Base-by-base conservation (phyloP, 2,113 vertebrate species). In the Gnathonemus longibarbis region DNA sequence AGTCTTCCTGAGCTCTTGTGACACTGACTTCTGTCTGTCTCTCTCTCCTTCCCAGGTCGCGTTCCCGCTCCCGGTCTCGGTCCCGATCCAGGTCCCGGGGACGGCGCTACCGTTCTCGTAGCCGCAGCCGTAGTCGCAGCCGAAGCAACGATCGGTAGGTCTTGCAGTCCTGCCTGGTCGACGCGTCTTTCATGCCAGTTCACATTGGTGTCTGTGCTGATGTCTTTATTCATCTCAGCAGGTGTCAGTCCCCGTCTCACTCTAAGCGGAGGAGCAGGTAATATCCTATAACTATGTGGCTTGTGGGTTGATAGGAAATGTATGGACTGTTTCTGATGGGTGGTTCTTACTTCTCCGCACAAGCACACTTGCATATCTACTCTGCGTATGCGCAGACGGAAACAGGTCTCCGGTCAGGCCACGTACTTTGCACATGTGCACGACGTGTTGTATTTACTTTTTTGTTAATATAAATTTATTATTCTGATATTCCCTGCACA, bases 241-340 rank as follows among this genome's bases (percentile, higher is more conserved):
- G 94, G 9, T 94, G 95, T 49, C 91, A 95, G 80, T 96, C 96
- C 87, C 95, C 96, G 0, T 97, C 96, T 4, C 96, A 96, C 86
- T 93, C 96, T 88, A 95, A 95, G 87, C 95, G 94, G 91, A 95
- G 94, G 87, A 96, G 96, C 95, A 95, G 96, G 96, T 97, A 62
- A 93, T 91, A 87, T 49, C 52, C 89, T 27, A 0, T 80, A 45
- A 49, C 52, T 15, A 7, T 88, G 46, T 52, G 17, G 3, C 24
- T 90, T 45, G 19, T 77, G 5, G 10, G 42, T 88, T 39, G 10
- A 46, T 53, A 35, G 50, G 2, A 62, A 19, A 27, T 31, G 10
- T 70, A 70, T 31, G n/a, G 62, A 70, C 62, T 70, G 62, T 70
- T 31, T 70, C 62, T 70, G 53, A 7, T 56, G 19, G 17, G 5